Evolutionary conservation across 2,797 vertebrate genomes (phyloP), one percentile per base, ranked within the genome.

Genomic region (Caiman crocodilus): DNA sequence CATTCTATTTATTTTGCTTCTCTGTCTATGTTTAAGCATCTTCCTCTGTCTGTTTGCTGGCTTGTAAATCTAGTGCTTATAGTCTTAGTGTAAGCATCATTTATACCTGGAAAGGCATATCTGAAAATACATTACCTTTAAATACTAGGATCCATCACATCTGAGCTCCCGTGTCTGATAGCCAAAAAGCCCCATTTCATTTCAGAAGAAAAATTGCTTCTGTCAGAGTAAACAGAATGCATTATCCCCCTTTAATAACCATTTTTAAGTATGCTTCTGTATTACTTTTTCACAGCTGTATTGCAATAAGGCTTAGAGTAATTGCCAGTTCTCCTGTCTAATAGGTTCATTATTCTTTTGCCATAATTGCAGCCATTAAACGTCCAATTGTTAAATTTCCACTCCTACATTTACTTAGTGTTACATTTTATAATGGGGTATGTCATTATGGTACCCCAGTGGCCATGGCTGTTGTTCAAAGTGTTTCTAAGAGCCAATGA

Each of bases 361-460:
- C 97, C 96, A 97, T 98, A 99, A 99, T 98, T 98, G 98, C 98
- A 98, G 98, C 98, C 97, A 98, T 99, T 98, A 98, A 98, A 98
- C 35, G 98, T 98, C 98, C 97, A 98, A 98, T 98, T 98, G 98
- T 98, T 98, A 97, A 98, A 98, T 98, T 98, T 98, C 95, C 95
- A 97, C 98, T 98, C 97, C 97, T 98, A 98, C 98, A 90, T 97
- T 97, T 98, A 97, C 98, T 98, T 97, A 98, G 97, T 98, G 97
- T 97, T 98, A 97, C 98, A 97, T 98, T 98, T 98, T 98, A 98
- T 98, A 98, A 98, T 97, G 95, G 98, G 97, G 96, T 96, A 94
- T 95, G 96, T 96, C 96, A 97, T 98, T 97, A 98, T 90, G 95
- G 97, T 94, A 97, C 97, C 98, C 97, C 93, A 96, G 97, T 98